Base-by-base conservation (phyloP, 37 sponge, comb jelly and placozoan species). In the Hexactinellida sp. region DNA sequence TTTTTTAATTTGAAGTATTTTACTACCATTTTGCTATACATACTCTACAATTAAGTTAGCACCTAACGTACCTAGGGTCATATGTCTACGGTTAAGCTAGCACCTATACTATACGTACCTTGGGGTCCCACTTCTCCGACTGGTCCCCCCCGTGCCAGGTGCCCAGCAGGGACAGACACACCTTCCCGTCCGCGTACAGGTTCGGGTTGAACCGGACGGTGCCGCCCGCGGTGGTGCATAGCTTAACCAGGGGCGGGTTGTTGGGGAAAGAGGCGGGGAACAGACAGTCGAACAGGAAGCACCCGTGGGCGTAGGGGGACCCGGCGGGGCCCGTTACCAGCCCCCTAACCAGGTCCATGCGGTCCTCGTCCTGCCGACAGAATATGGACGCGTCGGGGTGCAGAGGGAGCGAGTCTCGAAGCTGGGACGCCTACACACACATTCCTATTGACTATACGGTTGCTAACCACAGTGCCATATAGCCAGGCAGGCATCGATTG, bases 101-200 rank as follows among this genome's bases (percentile, higher is more conserved):
- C 47, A 84, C 85, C 36, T n/a, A n/a, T n/a, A n/a, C n/a, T n/a
- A 63, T 63, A 63, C 13, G 34, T 63, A 63, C 71, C 37, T 84
- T 38, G 0, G 96, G 93, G 85, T 95, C 87, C 96, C 96, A 95
- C 83, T 95, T 95, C 84, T 95, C 93, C 38, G 90, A 89, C 13
- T 92, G 87, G 82, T 95, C 97, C 32, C 94, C 94, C 0, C 97
- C 97, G 84, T 94, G 94, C 92, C 94, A 96, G 0, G 97, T 96
- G 19, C 97, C 97, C 38, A 96, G 91, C 28, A 96, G 87, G 84
- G 94, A 94, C 35, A 96, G 88, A 88, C 97, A 96, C 55, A 96
- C 95, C 85, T 95, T 95, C 24, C 96, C 96, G 90, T 95, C 96
- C 30, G 92, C 90, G 82, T 95, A 95, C 16, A 96, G 91, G 88